Conservation (phyloP, 2,113 vertebrate species). For the Lathamus discolor region DNA sequence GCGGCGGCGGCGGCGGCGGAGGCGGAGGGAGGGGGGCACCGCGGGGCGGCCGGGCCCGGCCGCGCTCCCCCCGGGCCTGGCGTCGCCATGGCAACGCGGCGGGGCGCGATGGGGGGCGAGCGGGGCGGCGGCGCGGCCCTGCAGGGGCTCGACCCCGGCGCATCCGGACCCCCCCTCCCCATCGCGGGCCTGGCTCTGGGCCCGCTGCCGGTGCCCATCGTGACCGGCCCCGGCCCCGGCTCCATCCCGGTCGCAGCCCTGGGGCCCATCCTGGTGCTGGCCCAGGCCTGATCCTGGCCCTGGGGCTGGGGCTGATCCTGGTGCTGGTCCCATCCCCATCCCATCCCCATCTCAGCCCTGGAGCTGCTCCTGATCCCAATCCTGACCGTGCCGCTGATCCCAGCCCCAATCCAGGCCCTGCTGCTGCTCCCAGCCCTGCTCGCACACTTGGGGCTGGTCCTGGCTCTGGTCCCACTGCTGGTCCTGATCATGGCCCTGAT, state of each 20-base stretch:
- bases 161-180: not conserved
- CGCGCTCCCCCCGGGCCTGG: too few species aligned
- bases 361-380: not conserved
- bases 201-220: not conserved
- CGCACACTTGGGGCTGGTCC: not conserved
- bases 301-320: not conserved
- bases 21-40: too few species aligned
- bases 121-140: conserved; percentile 13
- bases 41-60: too few species aligned
- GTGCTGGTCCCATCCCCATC: not conserved
- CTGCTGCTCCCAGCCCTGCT: rapidly evolving
- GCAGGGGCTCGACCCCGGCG: not conserved
- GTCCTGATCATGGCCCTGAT: not conserved
- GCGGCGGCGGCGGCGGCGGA: too few species aligned
- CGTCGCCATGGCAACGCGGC: conserved; percentile 9
- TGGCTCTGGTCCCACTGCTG: not conserved
- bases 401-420: rapidly evolving
- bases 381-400: too few species aligned
- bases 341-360: not conserved
- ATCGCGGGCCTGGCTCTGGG: not conserved
- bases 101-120: not conserved
- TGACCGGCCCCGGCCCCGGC: too few species aligned
- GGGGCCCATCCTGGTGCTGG: not conserved
- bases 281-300: not conserved
- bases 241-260: too few species aligned